phyloP scores from a whole-genome alignment of 2,888 invertebrate genomes.

The Cerastis leucographa region DNA sequence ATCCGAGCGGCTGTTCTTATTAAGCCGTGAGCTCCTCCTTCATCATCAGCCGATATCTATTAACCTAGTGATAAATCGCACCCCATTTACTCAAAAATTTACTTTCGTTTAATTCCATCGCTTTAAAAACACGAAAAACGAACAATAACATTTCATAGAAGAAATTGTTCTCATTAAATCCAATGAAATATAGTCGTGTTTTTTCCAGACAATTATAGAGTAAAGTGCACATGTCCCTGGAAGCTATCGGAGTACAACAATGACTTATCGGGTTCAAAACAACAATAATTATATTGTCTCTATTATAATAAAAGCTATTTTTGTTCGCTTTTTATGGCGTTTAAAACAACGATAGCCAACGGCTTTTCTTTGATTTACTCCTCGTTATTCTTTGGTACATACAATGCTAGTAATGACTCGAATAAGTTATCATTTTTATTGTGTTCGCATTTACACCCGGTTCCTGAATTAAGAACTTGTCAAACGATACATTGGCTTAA shows the following conservation, averaged over 20 bases:
- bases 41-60: not conserved
- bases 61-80: not conserved
- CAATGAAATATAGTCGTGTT: constrained; percentile 29
- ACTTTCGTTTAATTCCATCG: not conserved
- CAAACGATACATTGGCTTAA: too few relatives aligned
- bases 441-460: too few relatives aligned
- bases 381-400: not conserved
- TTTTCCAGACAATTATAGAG: constrained; percentile 4
- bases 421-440: too few relatives aligned
- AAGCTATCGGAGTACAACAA: constrained; percentile 36
- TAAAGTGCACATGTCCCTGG: constrained; percentile 50
- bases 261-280: constrained; percentile 24
- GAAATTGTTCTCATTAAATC: constrained; percentile 25
- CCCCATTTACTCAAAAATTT: not conserved
- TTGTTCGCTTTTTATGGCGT: constrained; percentile 20
- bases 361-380: constrained; percentile 18
- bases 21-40: not conserved
- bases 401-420: too few relatives aligned
- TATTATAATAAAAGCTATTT: constrained; percentile 11
- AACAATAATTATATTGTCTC: constrained; percentile 13
- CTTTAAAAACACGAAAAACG: not conserved
- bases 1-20: not conserved
- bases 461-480: too few relatives aligned
- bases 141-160: constrained; percentile 6
- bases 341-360: constrained; percentile 3